A percentile compares a stretch with the other conserved stretches of the same genome.
Conservation (phyloP, 2,888 invertebrate species). For the Xanthorhoe spadicearia region DNA sequence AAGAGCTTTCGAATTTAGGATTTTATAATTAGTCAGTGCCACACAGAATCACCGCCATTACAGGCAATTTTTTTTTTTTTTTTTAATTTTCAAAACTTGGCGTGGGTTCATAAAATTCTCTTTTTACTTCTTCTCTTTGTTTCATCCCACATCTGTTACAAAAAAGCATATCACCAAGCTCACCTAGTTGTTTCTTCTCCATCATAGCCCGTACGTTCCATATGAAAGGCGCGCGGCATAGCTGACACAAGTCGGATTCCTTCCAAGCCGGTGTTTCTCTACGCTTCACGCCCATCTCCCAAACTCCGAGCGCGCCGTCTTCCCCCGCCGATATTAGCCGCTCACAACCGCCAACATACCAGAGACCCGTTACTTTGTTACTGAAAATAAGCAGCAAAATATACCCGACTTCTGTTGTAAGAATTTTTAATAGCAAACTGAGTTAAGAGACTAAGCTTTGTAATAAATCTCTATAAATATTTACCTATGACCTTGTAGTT, state of each 20-base stretch:
- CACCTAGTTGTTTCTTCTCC: constrained; percentile 95
- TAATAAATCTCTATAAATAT: neutral
- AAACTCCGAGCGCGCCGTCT: constrained; percentile 95
- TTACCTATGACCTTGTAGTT: constrained; percentile 97
- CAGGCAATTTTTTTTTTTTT: too few relatives aligned
- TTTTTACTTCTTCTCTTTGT: too few relatives aligned
- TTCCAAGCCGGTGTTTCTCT: constrained; percentile 98
- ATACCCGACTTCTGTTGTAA: too few relatives aligned
- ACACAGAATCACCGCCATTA: too few relatives aligned
- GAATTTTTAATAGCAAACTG: too few relatives aligned
- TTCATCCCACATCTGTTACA: too few relatives aligned
- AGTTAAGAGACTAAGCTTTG: neutral
- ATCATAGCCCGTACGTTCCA: constrained; percentile 99
- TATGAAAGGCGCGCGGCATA: constrained; percentile 98
- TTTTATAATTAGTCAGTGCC: too few relatives aligned
- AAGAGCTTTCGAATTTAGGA: too few relatives aligned
- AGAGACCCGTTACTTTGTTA: constrained; percentile 95
- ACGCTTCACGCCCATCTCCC: constrained; percentile 96
- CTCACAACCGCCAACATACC: constrained; percentile 92
- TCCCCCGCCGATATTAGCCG: constrained; percentile 95
- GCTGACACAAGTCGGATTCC: constrained; percentile 96
- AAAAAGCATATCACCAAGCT: constrained; percentile 11
- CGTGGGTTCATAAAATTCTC: too few relatives aligned
- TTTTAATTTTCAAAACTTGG: too few relatives aligned
- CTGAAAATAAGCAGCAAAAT: constrained; percentile 70